These are phyloP conservation scores for Lichenostomus cassidix DNA, from an alignment of 2,113 vertebrate species.

Conservation along the genomic window DNA sequence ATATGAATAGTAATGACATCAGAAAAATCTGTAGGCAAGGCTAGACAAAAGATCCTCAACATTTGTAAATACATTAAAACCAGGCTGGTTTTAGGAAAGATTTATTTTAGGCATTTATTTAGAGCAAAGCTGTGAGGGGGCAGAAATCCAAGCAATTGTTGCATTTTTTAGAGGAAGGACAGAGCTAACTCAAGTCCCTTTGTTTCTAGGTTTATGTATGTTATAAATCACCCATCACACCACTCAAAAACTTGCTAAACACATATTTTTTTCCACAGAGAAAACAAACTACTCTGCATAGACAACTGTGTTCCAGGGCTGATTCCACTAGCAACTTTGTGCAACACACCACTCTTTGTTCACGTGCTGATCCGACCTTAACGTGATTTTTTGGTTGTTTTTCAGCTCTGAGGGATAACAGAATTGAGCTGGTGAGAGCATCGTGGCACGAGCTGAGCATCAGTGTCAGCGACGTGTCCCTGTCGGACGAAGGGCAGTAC, in stretches of 20 bases:
- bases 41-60: not conserved
- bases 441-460: slow-evolving; percentile 95
- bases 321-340: not conserved
- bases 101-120: not conserved
- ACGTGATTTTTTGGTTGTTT: not conserved
- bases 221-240: not conserved
- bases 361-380: not conserved
- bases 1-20: not conserved
- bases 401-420: slow-evolving; percentile 92
- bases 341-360: accelerated
- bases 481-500: slow-evolving; percentile 96
- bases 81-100: not conserved
- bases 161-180: not conserved
- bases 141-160: not conserved
- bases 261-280: not conserved
- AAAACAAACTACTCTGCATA: not conserved
- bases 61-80: not conserved
- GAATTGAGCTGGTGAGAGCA: slow-evolving; percentile 93
- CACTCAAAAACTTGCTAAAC: not conserved
- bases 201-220: not conserved
- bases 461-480: slow-evolving; percentile 89
- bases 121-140: not conserved
- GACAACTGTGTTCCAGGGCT: not conserved
- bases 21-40: not conserved
- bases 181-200: not conserved